Percentiles rank a stretch among this genome's conserved stretches.
phyloP scores from a whole-genome alignment of 2,888 invertebrate genomes.

The Pharmacophagus antenor region DNA sequence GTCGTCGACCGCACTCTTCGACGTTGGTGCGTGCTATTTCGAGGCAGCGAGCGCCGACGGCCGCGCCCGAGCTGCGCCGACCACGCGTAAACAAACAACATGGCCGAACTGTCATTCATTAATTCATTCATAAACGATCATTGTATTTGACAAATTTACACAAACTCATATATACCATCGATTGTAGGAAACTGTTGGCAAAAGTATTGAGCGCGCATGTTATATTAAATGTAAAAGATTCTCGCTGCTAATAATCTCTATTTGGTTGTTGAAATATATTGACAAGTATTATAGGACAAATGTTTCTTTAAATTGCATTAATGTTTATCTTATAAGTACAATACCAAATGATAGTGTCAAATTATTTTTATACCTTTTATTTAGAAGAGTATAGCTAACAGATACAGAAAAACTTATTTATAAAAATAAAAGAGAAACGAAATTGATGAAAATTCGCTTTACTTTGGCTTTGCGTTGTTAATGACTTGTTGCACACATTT shows the following conservation, averaged over 20 bases:
- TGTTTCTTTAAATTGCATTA: too few species aligned
- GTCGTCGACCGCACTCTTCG: conserved; percentile 75
- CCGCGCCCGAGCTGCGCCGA: conserved; percentile 62
- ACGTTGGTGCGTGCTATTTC: conserved; percentile 76
- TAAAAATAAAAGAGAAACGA: too few species aligned
- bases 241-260: not conserved
- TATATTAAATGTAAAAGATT: not conserved
- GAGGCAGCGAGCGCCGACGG: conserved; percentile 65
- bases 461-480: too few species aligned
- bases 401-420: too few species aligned
- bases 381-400: too few species aligned
- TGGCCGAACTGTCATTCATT: conserved; percentile 78
- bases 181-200: conserved; percentile 35
- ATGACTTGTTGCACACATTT: too few species aligned
- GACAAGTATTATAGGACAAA: too few species aligned
- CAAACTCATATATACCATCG: conserved; percentile 51
- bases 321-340: not conserved
- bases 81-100: conserved; percentile 76
- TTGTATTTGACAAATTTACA: conserved; percentile 68
- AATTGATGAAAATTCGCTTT: too few species aligned
- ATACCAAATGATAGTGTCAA: too few species aligned
- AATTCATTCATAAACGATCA: conserved; percentile 77
- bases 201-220: not conserved
- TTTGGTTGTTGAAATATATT: not conserved
- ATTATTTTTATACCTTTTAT: too few species aligned